Evolutionary conservation across 2,888 invertebrate species (phyloP).

Genomic region (Zeuzera pyrina): DNA sequence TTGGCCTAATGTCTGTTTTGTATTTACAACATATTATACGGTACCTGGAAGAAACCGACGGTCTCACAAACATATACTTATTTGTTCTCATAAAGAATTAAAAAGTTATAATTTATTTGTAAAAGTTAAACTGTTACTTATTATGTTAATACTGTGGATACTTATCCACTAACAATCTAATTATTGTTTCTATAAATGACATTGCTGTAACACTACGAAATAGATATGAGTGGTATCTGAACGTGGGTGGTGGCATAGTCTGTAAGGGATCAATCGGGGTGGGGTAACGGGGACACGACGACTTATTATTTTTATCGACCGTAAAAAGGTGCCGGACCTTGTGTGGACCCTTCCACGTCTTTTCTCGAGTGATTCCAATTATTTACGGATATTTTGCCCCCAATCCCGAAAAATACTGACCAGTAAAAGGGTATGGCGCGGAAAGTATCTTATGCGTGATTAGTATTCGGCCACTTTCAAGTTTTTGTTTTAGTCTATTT

Average conservation of each 20-base stretch:
- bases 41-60: no score
- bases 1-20: slow-evolving; percentile 67
- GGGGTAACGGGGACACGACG: slow-evolving; percentile 28
- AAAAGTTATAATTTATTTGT: no score
- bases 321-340: slow-evolving; percentile 65
- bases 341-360: slow-evolving; percentile 49
- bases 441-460: slow-evolving; percentile 40
- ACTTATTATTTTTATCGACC: slow-evolving; percentile 69
- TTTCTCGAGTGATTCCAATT: slow-evolving; percentile 55
- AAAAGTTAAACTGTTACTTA: no score
- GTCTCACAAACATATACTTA: no score
- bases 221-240: neutral
- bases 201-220: neutral
- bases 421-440: slow-evolving; percentile 33
- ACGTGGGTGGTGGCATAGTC: neutral
- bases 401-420: slow-evolving; percentile 55
- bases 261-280: slow-evolving; percentile 7
- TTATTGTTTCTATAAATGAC: no score
- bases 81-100: no score
- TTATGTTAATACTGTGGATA: no score
- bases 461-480: slow-evolving; percentile 24
- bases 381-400: slow-evolving; percentile 61
- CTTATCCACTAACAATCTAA: no score
- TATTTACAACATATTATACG: no score
- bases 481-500: slow-evolving; percentile 1